These are phyloP conservation scores for Aphyosemion australe DNA, from an alignment of 2,113 vertebrate genomes.

Conservation along the genomic window DNA sequence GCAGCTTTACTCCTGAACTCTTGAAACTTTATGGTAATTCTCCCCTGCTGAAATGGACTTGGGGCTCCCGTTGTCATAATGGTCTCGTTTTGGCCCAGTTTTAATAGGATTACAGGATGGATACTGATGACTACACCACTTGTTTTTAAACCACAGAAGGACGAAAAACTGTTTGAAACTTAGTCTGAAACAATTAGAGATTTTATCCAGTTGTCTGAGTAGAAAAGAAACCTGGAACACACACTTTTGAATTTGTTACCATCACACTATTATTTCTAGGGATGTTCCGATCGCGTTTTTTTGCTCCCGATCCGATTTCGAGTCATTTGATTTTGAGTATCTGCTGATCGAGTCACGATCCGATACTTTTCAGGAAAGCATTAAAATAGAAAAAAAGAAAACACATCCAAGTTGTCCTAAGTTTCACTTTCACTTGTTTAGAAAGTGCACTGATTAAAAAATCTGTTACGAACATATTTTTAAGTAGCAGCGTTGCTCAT, in stretches of 20 bases:
- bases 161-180: slow-evolving; percentile 26
- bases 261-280: no score
- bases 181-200: not conserved
- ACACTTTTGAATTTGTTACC: not conserved
- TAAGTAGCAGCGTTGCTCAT: no score
- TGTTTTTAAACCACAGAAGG: slow-evolving; percentile 51
- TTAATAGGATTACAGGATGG: slow-evolving; percentile 67
- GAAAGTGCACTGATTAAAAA: no score
- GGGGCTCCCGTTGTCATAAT: slow-evolving; percentile 59
- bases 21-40: slow-evolving; percentile 64
- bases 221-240: not conserved
- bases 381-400: no score
- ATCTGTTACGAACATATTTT: no score
- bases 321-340: no score
- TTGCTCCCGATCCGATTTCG: no score
- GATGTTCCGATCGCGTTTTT: no score
- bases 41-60: slow-evolving; percentile 64
- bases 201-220: not conserved
- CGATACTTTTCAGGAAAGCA: no score
- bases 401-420: no score
- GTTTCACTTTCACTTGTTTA: no score
- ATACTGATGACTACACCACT: slow-evolving; percentile 44
- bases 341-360: no score
- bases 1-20: slow-evolving; percentile 67
- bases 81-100: slow-evolving; percentile 64